Evolutionary conservation across 2,797 vertebrate species (phyloP).

Genomic region (Paratrypauchen microcephalus): DNA sequence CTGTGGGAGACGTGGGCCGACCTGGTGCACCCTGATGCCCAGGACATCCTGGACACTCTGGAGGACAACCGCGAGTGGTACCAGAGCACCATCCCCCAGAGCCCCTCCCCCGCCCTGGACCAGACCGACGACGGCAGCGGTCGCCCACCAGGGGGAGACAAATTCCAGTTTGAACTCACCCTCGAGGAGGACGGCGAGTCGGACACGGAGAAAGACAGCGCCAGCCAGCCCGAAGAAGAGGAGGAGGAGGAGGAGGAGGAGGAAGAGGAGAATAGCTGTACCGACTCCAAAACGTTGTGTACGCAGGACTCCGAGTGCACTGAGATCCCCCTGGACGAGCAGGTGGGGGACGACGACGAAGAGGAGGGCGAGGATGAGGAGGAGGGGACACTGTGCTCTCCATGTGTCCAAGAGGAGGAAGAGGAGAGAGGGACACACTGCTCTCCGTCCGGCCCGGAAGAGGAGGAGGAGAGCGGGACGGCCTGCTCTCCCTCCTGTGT

Average conservation of each 20-base stretch:
- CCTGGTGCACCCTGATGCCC: slow-evolving; percentile 95
- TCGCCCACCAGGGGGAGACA: slow-evolving; percentile 88
- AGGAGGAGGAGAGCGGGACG: slow-evolving; percentile 33
- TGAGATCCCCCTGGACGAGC: slow-evolving; percentile 94
- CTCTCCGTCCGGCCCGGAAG: slow-evolving; percentile 48
- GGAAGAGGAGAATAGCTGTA: slow-evolving; percentile 95
- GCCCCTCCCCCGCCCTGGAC: slow-evolving; percentile 90
- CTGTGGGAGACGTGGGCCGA: slow-evolving; percentile 99
- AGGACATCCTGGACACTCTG: slow-evolving; percentile 96
- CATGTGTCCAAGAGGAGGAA: slow-evolving; percentile 74
- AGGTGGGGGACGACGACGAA: slow-evolving; percentile 87
- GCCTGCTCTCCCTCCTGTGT: slow-evolving; percentile 8
- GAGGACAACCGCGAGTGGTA: slow-evolving; percentile 99
- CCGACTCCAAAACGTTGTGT: slow-evolving; percentile 98
- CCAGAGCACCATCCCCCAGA: slow-evolving; percentile 99
- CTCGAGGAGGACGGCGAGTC: slow-evolving; percentile 96
- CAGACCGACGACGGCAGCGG: slow-evolving; percentile 85
- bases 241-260: slow-evolving; percentile 84
- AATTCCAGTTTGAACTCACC: slow-evolving; percentile 98
- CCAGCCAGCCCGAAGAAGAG: slow-evolving; percentile 90
- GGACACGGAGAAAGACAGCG: slow-evolving; percentile 96
- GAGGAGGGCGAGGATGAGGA: slow-evolving; percentile 76
- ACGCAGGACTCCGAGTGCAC: slow-evolving; percentile 98
- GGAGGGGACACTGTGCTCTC: slow-evolving; percentile 68
- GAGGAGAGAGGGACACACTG: slow-evolving; percentile 47